Conservation (phyloP, 2,888 invertebrate species). For the Urechis unicinctus region DNA sequence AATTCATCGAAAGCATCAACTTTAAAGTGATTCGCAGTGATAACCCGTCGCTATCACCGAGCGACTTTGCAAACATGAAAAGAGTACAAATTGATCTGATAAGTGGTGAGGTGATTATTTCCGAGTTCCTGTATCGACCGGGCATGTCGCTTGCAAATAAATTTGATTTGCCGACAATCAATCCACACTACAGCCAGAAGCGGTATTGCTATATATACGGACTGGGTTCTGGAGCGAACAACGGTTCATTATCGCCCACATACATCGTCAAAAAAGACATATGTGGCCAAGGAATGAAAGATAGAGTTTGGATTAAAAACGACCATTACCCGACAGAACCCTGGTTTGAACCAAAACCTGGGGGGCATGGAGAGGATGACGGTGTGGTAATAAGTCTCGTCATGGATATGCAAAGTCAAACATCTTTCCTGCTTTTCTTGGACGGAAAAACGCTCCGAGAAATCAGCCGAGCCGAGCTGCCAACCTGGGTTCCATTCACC, state of each 20-base stretch:
- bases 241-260: conserved; percentile 24
- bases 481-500: conserved; percentile 36
- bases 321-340: conserved; percentile 37
- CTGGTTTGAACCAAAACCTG: conserved; percentile 33
- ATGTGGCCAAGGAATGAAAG: conserved; percentile 22
- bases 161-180: conserved; percentile 40
- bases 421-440: conserved; percentile 32
- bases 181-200: conserved; percentile 30
- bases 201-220: conserved; percentile 41
- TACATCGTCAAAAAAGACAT: conserved; percentile 40
- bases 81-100: conserved; percentile 30
- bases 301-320: conserved; percentile 25
- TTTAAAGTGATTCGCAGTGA: conserved; percentile 25
- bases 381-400: conserved; percentile 36
- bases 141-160: conserved; percentile 19
- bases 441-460: conserved; percentile 32
- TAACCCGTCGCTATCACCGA: conserved; percentile 26
- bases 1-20: conserved; percentile 24
- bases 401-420: conserved; percentile 27
- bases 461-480: conserved; percentile 29
- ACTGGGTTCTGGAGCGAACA: conserved; percentile 31
- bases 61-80: conserved; percentile 24
- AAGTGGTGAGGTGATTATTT: conserved; percentile 8
- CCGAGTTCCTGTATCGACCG: not conserved
- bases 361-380: conserved; percentile 33